Conservation (phyloP, 2,888 invertebrate genomes). For the Agrotis exclamationis region DNA sequence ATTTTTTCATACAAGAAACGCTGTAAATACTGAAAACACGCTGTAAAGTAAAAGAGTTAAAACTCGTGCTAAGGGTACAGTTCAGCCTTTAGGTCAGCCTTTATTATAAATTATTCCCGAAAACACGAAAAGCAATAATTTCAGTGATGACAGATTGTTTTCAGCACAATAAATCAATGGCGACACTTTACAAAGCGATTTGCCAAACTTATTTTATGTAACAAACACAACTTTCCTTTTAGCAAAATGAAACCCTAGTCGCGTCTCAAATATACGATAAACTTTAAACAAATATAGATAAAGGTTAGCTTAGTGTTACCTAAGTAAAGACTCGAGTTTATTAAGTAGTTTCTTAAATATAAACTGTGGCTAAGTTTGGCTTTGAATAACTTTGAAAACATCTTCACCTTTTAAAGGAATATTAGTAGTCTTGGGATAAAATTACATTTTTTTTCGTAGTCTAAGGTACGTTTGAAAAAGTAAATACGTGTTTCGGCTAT, state of each 20-base stretch:
- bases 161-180: slow-evolving; percentile 12
- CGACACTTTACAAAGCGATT: slow-evolving; percentile 8
- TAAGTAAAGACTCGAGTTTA: not conserved
- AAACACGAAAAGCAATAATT: not conserved
- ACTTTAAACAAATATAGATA: slow-evolving; percentile 33
- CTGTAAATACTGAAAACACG: too few relatives aligned
- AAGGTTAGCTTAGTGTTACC: slow-evolving; percentile 13
- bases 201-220: slow-evolving; percentile 3
- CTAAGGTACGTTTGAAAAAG: not conserved
- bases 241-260: slow-evolving; percentile 11
- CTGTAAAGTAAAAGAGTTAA: too few relatives aligned
- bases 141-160: not conserved
- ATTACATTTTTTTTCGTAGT: not conserved
- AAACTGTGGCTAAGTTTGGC: slow-evolving; percentile 16
- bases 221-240: slow-evolving; percentile 28
- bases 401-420: not conserved
- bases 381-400: not conserved
- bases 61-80: too few relatives aligned
- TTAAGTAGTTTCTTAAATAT: slow-evolving; percentile 6
- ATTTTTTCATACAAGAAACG: too few relatives aligned
- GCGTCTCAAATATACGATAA: slow-evolving; percentile 14
- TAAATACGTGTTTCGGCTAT: not conserved
- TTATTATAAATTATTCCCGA: too few relatives aligned
- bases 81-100: too few relatives aligned
- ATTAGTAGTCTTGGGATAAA: not conserved